Percentiles rank a stretch among this genome's conserved stretches.
phyloP scores from a whole-genome alignment of 2,797 vertebrate species.

The Neoniphon sammara region DNA sequence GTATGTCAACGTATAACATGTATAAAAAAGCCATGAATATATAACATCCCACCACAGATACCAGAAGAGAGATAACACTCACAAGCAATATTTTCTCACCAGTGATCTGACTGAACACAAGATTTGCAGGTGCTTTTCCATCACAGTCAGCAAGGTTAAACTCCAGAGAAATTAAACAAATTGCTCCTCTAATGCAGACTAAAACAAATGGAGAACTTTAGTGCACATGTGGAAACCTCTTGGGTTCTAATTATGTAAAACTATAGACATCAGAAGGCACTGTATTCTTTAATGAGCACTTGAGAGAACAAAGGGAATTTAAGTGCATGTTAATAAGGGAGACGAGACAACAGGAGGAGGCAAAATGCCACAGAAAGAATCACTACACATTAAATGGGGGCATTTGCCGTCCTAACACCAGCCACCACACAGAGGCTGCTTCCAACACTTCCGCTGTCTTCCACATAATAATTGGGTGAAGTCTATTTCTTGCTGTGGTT shows the following conservation, averaged over 20 bases:
- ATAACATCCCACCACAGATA: constrained; percentile 18
- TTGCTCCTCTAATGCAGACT: constrained; percentile 86
- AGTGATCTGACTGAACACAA: constrained; percentile 69
- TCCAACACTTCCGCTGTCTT: constrained; percentile 47
- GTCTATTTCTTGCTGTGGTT: constrained; percentile 55
- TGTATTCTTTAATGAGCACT: constrained; percentile 87
- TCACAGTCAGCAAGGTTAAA: constrained; percentile 87
- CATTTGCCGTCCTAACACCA: constrained; percentile 69
- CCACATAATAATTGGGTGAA: constrained; percentile 43
- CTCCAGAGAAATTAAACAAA: constrained; percentile 90
- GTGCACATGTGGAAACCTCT: constrained; percentile 82
- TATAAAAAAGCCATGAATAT: not conserved
- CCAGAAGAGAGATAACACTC: constrained; percentile 23
- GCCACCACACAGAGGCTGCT: constrained; percentile 42
- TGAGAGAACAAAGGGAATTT: constrained; percentile 88
- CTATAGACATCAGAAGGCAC: constrained; percentile 86
- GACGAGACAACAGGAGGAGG: constrained; percentile 82
- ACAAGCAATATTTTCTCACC: constrained; percentile 56
- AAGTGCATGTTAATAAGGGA: constrained; percentile 86
- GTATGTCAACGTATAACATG: not conserved
- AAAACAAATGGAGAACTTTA: constrained; percentile 87
- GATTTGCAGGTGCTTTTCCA: constrained; percentile 82
- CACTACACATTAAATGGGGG: constrained; percentile 70
- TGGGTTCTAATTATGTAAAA: constrained; percentile 89
- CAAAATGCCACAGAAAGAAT: constrained; percentile 80